Evolutionary conservation across 2,797 vertebrate species (phyloP), one percentile per base, ranked within the genome.

Genomic region (Cryptoblepharus egeriae): DNA sequence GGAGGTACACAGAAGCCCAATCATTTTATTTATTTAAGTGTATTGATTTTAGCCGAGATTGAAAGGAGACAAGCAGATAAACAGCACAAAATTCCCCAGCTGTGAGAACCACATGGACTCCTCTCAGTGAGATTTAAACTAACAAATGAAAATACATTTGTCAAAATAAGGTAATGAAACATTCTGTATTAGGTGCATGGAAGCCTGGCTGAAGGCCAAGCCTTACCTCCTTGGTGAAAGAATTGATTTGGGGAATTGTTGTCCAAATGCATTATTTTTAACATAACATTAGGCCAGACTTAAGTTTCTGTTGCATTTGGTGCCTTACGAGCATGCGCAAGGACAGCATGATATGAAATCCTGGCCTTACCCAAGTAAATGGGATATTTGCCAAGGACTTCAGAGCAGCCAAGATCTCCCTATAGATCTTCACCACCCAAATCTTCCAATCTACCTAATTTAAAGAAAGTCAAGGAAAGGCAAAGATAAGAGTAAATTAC

Each of bases 21-120:
- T 87, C 69, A 81, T 89, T 93, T 91, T 93, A 91, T 92, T 94
- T 93, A 92, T 93, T 92, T 89, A 90, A 93, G 88, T 82, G 79
- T 88, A 90, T 92, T 90, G 91, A 93, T 93, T 91, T 91, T 88
- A 92, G 75, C 60, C 85, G 67, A 77, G 87, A 92, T 92, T 89
- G 90, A 86, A 91, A 85, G 80, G 90, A 92, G 91, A 88, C 76
- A 81, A 87, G 45, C 0, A 0, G 85, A 89, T 90, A 90, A 92
- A 90, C 88, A 80, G 88, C 88, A 93, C 87, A 90, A 91, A 93
- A 89, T 92, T 90, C 49, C 88, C 90, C 89, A 90, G 89, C 83
- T 93, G 88, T 82, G 78, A 90, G 90, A 93, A 83, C 89, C 65
- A 87, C 83, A 60, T 69, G 39, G 80, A 87, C 72, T 83, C 82